Percentiles rank a stretch among this genome's conserved stretches.
phyloP scores from a whole-genome alignment of 53 echinoderm and acorn worm genomes.

The Antedon mediterranea region DNA sequence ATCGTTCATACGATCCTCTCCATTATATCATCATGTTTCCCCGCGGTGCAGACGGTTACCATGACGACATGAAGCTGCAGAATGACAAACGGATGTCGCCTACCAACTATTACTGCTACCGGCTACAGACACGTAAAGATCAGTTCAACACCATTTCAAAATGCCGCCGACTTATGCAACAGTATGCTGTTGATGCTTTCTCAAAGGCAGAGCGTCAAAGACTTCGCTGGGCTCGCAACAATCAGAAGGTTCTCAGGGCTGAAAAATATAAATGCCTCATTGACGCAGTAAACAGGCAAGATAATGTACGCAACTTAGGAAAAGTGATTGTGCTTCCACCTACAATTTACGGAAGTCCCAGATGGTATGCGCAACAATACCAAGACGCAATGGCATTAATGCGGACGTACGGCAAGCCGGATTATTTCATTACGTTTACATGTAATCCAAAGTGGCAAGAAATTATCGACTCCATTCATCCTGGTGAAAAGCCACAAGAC shows the following conservation, averaged over 20 bases:
- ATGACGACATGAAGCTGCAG: too few relatives aligned
- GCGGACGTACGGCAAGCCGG: slow-evolving; percentile 32
- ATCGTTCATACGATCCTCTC: too few relatives aligned
- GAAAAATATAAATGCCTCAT: slow-evolving; percentile 19
- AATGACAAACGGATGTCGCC: too few relatives aligned
- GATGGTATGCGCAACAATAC: slow-evolving; percentile 25
- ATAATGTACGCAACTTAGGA: slow-evolving; percentile 17
- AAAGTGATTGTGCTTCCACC: slow-evolving; percentile 20
- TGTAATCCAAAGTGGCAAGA: slow-evolving; percentile 39
- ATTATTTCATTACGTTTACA: slow-evolving; percentile 38
- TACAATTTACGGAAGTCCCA: slow-evolving; percentile 17
- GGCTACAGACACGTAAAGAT: too few relatives aligned
- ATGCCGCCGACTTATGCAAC: slow-evolving; percentile 5
- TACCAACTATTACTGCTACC: too few relatives aligned
- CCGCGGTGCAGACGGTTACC: too few relatives aligned
- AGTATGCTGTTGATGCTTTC: slow-evolving; percentile 5
- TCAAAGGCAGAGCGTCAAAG: slow-evolving; percentile 13
- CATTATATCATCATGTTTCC: too few relatives aligned
- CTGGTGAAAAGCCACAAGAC: neutral
- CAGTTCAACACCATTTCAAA: neutral
- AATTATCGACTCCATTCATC: slow-evolving; percentile 7
- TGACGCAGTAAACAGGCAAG: too few relatives aligned
- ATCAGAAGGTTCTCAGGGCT: slow-evolving; percentile 17
- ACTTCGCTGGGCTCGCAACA: neutral
- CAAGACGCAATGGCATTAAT: slow-evolving; percentile 38